Base-by-base conservation (phyloP, 2,113 vertebrate genomes). In the Crotophaga sulcirostris region DNA sequence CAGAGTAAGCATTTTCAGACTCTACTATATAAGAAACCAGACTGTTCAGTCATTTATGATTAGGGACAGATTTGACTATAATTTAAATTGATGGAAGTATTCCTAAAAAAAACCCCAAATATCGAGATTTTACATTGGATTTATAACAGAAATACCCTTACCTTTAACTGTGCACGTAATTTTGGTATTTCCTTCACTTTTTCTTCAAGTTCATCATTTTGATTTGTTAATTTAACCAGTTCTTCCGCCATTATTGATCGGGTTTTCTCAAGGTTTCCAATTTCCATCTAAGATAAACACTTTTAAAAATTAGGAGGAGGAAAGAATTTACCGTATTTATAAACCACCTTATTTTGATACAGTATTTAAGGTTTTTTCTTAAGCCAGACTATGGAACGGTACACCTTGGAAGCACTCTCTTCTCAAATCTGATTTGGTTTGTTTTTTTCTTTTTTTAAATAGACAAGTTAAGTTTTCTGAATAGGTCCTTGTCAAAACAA, bases 231-330 rank as follows among this genome's bases (percentile, higher is more conserved):
- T 88, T 98, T 99, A 92, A 99, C 99, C 40, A 99, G 96, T 63
- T 99, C 99, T 96, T 99, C 99, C 23, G 99, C 98, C 98, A 99
- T 99, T 96, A 99, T 98, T 9, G 99, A 98, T 54, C 99, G 99
- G 66, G 99, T 99, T 97, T 99, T 98, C 98, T 99, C 99, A 89
- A 99, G 97, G 95, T 91, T 98, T 52, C 98, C 97, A 84, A 99
- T 99, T 98, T 99, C 99, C 91, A 99, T 76, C 99, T 99, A 94
- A 73, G 34, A 44, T 28, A 94, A 63, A 97, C 70, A 95, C 4
- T 96, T 84, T n/a, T 29, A 70, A 94, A 24, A 86, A 68, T 90
- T 8, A 95, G 42, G 7, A 80, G 33, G 40, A 86, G 29, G 23
- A 70, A 66, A 87, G 33, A 75, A 93, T n/a, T 69, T 13, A 47